Evolutionary conservation across 2,797 vertebrate genomes (phyloP), one percentile per base, ranked within the genome.

Genomic region (Meriones psammophilus): DNA sequence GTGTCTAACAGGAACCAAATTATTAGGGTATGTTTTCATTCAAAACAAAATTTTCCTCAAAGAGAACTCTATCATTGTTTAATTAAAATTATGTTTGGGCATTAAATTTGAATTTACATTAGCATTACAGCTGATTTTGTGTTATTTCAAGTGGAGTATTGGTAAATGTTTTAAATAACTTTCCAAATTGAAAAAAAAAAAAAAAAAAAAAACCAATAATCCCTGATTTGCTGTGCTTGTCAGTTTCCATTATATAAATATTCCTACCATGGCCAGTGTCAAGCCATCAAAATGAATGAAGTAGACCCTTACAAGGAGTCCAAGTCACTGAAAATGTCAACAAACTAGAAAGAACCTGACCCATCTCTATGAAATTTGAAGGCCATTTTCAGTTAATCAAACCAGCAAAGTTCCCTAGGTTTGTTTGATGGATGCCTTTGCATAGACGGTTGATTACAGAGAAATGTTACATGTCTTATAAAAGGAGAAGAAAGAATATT

Each of bases 1-100:
- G 26, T 10, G 17, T 68, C 74, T 91, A 64, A 89, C 42, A 30
- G 50, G 50, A 96, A 91, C 86, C 17, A 95, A 93, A 87, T 81
- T 58, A 79, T 74, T 91, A 89, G 60, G 50, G 4, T 50, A 73
- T 13, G 0, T 87, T 97, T 97, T 84, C 30, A 85, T 81, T 95
- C 24, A 54, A 87, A 93, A 92, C 66, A 94, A 20, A 92, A 80
- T 87, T 71, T 33, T 78, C 24, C 24, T 30, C 56, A 90, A 96
- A 81, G 39, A 80, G 88, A 94, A 80, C 7, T 78, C 12, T 69
- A 84, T 94, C 36, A 90, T 94, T 95, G n/a, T 96, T 96, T 88
- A 88, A 94, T 96, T 76, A 95, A 91, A 91, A 89, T 18, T 76
- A 8, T 93, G 42, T 60, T 88, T 97, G 64, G 66, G 28, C 68